Base-by-base conservation (phyloP, 2,113 vertebrate genomes). In the Psophia crepitans region DNA sequence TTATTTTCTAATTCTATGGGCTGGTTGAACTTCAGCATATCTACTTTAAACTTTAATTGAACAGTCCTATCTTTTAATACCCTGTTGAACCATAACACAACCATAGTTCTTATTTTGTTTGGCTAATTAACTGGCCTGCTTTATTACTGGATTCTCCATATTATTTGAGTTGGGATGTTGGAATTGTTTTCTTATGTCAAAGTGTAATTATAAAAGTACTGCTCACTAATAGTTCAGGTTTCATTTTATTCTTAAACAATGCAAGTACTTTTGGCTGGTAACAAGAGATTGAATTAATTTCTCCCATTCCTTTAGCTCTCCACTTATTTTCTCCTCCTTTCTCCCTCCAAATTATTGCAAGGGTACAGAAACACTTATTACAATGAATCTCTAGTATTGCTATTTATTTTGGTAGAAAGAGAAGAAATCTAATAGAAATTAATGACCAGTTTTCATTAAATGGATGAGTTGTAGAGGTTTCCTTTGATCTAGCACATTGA, bases 361-460 rank as follows among this genome's bases (percentile, higher is more conserved):
- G 6, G 21, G 6, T 68, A 27, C 18, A 89, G 54, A 92, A 90
- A 65, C 43, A 33, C 8, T 46, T 84, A 84, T 80, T 90, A 15
- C 83, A 89, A 74, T 76, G 28, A 61, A 28, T 84, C 24, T 96
- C 6, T 83, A 57, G 46, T 41, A 83, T 69, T 84, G n/a, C 9
- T 82, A 74, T 56, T 91, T 68, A 58, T 87, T 97, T 89, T 66
- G 22, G 18, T 68, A 90, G 68, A 83, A 94, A 81, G 77, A 89
- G 74, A 90, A 54, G 70, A 84, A 93, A 89, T 64, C 39, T 71
- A 89, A 94, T 95, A 92, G 96, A 96, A 95, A 92, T 85, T 26
- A 96, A 92, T 78, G n/a, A 81, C 80, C 57, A 69, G 5, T 89
- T 84, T 70, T 96, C 69, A 73, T 91, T 94, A 94, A 96, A 93